These are phyloP conservation scores for Zaprionus capensis DNA, from an alignment of 1,140 invertebrate genomes.

Conservation along the genomic window DNA sequence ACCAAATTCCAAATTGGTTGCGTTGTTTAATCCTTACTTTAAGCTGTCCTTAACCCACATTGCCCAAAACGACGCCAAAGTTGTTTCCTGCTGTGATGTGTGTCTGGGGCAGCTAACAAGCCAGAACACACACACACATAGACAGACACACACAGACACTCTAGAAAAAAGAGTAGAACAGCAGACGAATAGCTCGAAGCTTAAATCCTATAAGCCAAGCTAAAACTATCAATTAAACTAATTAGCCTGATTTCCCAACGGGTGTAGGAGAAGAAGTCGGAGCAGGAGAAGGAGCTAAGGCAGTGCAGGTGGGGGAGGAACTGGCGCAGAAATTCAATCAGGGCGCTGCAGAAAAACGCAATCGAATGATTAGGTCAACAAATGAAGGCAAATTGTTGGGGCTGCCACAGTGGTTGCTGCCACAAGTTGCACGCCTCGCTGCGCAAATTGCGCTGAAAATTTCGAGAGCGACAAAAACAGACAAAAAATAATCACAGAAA, in stretches of 20 bases:
- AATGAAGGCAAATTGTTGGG: constrained; percentile 78
- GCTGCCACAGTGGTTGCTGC: constrained; percentile 40
- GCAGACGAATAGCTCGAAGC: not conserved
- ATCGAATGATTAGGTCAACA: constrained; percentile 82
- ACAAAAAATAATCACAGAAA: constrained; percentile 39
- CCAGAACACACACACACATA: not conserved
- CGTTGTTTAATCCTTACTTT: not conserved
- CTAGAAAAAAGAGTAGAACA: not conserved
- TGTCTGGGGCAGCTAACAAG: constrained; percentile 14
- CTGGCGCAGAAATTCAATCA: constrained; percentile 72
- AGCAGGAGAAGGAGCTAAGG: not conserved
- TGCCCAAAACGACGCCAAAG: constrained; percentile 21
- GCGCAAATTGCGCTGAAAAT: constrained; percentile 21
- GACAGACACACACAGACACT: not conserved
- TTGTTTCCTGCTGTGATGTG: constrained; percentile 4
- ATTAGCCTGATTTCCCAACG: constrained; percentile 67
- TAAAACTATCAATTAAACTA: constrained; percentile 80
- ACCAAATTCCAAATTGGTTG: not conserved
- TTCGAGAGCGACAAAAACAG: constrained; percentile 5
- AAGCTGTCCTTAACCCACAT: constrained; percentile 14
- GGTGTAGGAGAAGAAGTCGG: not conserved
- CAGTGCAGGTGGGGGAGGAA: constrained; percentile 46
- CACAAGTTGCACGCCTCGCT: constrained; percentile 15
- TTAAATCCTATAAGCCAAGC: constrained; percentile 26
- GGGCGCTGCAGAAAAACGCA: constrained; percentile 75